Percentiles rank a stretch among this genome's conserved stretches.
Conservation (phyloP, 1,140 invertebrate species). For the Akabosia matsudoensis region DNA sequence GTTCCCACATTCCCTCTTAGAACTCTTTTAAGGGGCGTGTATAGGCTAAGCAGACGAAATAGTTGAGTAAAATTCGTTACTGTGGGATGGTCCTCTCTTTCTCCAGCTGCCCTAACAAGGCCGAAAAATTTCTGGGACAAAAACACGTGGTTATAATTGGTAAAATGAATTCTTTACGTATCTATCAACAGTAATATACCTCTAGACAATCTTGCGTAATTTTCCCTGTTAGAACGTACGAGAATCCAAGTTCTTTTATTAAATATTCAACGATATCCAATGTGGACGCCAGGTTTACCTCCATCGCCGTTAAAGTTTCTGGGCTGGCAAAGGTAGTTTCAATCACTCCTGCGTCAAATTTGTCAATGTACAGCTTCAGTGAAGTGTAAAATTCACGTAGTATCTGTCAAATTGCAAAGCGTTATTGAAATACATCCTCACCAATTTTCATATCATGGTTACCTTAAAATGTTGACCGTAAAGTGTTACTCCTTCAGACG, state of each 20-base stretch:
- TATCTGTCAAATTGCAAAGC: not conserved
- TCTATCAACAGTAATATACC: constrained; percentile 13
- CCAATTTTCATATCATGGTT: not conserved
- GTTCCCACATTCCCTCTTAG: not conserved
- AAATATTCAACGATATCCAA: constrained; percentile 13
- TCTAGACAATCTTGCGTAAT: constrained; percentile 29
- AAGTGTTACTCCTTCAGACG: not conserved
- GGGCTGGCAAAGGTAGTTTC: constrained; percentile 12
- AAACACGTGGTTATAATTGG: not conserved
- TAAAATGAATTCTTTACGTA: not conserved
- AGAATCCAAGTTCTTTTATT: not conserved
- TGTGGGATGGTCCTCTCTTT: constrained; percentile 30
- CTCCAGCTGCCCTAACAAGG: constrained; percentile 12
- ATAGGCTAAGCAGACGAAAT: constrained; percentile 20
- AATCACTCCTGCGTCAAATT: not conserved
- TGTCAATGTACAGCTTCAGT: not conserved
- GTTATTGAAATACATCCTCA: too few relatives aligned
- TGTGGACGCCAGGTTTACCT: constrained; percentile 21
- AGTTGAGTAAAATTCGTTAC: constrained; percentile 14
- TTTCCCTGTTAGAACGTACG: constrained; percentile 27
- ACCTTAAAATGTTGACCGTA: not conserved
- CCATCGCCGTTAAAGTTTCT: constrained; percentile 15
- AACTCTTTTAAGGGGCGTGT: constrained; percentile 11
- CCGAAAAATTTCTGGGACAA: constrained; percentile 23
- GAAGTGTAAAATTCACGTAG: not conserved